Percentiles rank a stretch among this genome's conserved stretches.
phyloP scores from a whole-genome alignment of 2,113 vertebrate genomes.

The Leptobrachium leishanense region DNA sequence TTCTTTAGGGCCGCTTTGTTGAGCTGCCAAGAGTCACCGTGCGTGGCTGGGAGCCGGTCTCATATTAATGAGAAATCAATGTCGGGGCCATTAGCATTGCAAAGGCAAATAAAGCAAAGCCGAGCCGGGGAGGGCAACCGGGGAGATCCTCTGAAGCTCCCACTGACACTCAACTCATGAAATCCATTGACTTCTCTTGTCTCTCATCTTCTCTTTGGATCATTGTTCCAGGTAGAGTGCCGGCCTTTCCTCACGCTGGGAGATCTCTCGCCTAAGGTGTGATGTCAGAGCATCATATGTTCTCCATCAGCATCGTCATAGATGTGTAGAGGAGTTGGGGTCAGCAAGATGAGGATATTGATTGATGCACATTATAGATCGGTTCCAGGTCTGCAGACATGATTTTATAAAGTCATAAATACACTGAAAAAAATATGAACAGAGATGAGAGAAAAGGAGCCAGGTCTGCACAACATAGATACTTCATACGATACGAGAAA shows the following conservation, averaged over 20 bases:
- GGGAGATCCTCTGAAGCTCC: background rate
- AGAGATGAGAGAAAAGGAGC: too few relatives aligned
- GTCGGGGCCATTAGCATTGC: conserved; percentile 22
- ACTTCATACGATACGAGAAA: too few relatives aligned
- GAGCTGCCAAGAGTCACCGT: background rate
- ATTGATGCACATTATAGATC: too few relatives aligned
- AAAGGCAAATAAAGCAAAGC: background rate
- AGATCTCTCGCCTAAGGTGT: background rate
- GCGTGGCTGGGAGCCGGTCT: conserved; percentile 1
- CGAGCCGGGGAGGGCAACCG: background rate
- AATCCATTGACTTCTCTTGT: conserved; percentile 10
- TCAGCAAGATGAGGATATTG: too few relatives aligned
- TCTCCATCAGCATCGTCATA: too few relatives aligned
- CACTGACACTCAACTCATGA: conserved; percentile 12
- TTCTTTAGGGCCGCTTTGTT: conserved; percentile 21
- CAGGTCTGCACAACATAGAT: too few relatives aligned
- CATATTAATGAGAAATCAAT: conserved; percentile 25
- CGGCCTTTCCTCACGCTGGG: conserved; percentile 2
- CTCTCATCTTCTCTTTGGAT: background rate
- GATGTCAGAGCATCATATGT: too few relatives aligned
- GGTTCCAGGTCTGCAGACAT: too few relatives aligned
- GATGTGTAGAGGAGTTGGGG: too few relatives aligned
- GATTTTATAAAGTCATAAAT: too few relatives aligned
- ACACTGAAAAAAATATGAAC: too few relatives aligned
- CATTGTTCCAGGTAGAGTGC: background rate